These are phyloP conservation scores for Metacarcinus magister DNA, from an alignment of 2,888 invertebrate genomes.

Conservation along the genomic window DNA sequence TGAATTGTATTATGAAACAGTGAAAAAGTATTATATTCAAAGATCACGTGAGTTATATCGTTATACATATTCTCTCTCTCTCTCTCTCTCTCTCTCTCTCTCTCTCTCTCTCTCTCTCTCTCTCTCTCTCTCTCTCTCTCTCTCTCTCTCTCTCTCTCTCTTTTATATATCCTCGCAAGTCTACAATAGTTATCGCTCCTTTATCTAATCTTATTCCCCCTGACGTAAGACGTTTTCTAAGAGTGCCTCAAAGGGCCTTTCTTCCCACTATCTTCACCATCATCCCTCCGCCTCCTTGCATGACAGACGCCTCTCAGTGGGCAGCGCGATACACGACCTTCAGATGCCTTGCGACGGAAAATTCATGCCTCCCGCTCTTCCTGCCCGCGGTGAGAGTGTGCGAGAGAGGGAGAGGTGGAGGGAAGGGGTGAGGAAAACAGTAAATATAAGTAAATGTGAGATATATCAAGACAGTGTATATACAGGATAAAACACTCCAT, in stretches of 20 bases:
- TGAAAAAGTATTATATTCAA: too few species aligned
- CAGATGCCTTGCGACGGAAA: neutral
- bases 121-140: neutral
- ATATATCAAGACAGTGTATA: neutral
- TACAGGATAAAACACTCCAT: neutral
- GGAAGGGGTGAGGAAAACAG: neutral
- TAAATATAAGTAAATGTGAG: neutral
- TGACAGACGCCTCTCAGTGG: neutral
- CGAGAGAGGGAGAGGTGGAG: neutral
- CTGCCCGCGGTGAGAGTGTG: neutral
- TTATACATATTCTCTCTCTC: conserved; percentile 20
- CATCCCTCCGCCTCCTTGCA: neutral
- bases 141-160: neutral
- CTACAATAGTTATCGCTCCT: neutral
- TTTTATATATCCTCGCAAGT: neutral
- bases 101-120: conserved; percentile 26
- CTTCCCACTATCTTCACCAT: neutral
- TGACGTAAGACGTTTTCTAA: neutral
- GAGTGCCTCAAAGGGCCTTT: neutral
- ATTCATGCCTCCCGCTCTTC: too few species aligned
- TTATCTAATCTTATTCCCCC: neutral
- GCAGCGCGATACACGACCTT: neutral
- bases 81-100: conserved; percentile 15
- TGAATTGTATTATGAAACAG: too few species aligned
- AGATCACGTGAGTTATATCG: too few species aligned